Percentiles rank a stretch among this genome's conserved stretches.
Conservation (phyloP, 2,888 invertebrate genomes). For the Cantharis rustica region DNA sequence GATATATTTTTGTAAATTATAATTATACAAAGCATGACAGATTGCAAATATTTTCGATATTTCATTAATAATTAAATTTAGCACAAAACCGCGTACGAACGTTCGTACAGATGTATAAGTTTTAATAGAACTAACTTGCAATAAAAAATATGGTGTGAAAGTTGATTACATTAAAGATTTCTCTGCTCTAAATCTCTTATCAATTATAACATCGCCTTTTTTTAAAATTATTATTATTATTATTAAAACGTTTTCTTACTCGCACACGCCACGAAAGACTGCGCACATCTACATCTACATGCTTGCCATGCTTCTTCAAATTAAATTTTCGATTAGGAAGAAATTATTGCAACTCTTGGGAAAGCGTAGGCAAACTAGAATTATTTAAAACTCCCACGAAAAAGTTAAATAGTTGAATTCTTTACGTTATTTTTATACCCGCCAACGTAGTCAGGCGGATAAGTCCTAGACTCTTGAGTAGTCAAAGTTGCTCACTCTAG, state of each 20-base stretch:
- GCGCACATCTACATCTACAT: not conserved
- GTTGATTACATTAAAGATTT: slow-evolving; percentile 15
- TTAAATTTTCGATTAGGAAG: not conserved
- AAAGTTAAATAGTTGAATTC: not conserved
- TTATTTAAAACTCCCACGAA: not conserved
- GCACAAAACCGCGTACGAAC: not conserved
- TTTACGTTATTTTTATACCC: not conserved
- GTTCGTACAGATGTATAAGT: not conserved
- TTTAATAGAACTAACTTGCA: not conserved
- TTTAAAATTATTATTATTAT: not conserved
- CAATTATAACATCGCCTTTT: slow-evolving; percentile 1
- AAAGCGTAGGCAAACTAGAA: not conserved
- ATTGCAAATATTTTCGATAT: not conserved
- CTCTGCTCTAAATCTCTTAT: slow-evolving; percentile 8
- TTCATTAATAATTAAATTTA: not conserved
- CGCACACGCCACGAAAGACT: not conserved
- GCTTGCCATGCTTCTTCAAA: not conserved
- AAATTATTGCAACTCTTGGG: not conserved
- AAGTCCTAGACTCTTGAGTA: not conserved
- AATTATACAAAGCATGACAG: not conserved
- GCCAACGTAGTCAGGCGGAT: not conserved
- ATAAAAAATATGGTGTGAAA: slow-evolving; percentile 14
- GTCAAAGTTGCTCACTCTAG: not conserved
- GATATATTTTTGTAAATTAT: not conserved
- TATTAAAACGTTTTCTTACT: not conserved